Percentiles rank a stretch among this genome's conserved stretches.
These are phyloP conservation scores for Lerista edwardsae DNA, from an alignment of 2,797 vertebrate species.

Conservation along the genomic window DNA sequence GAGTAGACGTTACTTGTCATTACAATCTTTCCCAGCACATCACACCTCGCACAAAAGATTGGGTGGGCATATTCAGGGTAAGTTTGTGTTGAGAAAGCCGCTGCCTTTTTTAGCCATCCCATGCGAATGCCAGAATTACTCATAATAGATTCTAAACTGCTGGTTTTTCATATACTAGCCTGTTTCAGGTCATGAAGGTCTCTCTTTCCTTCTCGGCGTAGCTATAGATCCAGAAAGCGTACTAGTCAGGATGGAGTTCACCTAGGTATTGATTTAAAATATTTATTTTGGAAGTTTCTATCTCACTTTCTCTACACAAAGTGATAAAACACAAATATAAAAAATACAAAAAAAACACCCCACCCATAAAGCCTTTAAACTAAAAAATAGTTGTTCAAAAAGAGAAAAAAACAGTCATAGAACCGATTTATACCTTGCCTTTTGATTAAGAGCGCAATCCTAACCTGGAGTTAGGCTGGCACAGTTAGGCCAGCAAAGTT, in stretches of 20 bases:
- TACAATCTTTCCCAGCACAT: constrained; percentile 79
- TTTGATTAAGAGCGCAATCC: too few species aligned
- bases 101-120: neutral
- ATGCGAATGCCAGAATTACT: neutral
- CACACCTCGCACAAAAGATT: constrained; percentile 80
- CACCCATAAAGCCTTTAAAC: too few species aligned
- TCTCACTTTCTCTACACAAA: too few species aligned
- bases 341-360: too few species aligned
- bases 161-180: neutral
- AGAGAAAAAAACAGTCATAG: too few species aligned
- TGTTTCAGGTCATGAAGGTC: neutral
- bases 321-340: too few species aligned
- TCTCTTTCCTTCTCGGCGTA: neutral
- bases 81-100: constrained; percentile 5
- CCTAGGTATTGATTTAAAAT: neutral
- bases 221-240: neutral
- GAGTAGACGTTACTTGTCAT: constrained; percentile 77
- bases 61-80: constrained; percentile 94
- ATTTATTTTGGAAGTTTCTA: too few species aligned
- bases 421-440: too few species aligned
- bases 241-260: neutral
- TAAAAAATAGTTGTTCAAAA: too few species aligned
- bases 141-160: neutral
- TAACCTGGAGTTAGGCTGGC: too few species aligned
- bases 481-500: too few species aligned